Conservation (phyloP, 2,888 invertebrate species). For the Agapostemon virescens region DNA sequence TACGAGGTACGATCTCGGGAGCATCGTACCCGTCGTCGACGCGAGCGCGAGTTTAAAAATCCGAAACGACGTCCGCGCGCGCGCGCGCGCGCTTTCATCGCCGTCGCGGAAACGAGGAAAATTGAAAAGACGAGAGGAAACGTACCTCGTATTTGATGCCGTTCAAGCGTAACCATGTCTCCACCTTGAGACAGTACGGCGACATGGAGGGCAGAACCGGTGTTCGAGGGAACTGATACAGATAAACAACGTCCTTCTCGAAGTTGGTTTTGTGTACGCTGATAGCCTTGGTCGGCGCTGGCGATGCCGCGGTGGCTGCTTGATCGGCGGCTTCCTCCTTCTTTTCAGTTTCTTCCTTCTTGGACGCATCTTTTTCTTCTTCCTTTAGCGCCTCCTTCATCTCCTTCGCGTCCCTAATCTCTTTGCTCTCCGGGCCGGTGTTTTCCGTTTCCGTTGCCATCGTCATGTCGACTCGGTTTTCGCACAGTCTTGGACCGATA, state of each 20-base stretch:
- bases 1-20: constrained; percentile 34
- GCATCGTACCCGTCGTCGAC: constrained; percentile 43
- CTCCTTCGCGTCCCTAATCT: constrained; percentile 83
- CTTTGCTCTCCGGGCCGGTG: constrained; percentile 84
- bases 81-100: not conserved
- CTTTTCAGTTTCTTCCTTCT: constrained; percentile 78
- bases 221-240: constrained; percentile 96
- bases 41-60: constrained; percentile 7
- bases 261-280: constrained; percentile 93
- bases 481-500: constrained; percentile 39
- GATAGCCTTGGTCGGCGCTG: constrained; percentile 86
- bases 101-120: constrained; percentile 43
- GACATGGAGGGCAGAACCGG: constrained; percentile 94
- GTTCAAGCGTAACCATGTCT: constrained; percentile 95
- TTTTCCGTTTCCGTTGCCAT: constrained; percentile 89
- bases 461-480: constrained; percentile 82
- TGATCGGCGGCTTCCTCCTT: constrained; percentile 80
- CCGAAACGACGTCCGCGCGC: not conserved
- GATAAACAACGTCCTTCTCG: constrained; percentile 95
- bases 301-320: constrained; percentile 77
- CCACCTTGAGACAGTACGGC: constrained; percentile 96
- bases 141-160: constrained; percentile 97
- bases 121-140: too few species aligned
- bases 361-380: constrained; percentile 77
- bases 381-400: constrained; percentile 82